phyloP scores from a whole-genome alignment of 2,888 invertebrate genomes.

The Fragum whitleyi region DNA sequence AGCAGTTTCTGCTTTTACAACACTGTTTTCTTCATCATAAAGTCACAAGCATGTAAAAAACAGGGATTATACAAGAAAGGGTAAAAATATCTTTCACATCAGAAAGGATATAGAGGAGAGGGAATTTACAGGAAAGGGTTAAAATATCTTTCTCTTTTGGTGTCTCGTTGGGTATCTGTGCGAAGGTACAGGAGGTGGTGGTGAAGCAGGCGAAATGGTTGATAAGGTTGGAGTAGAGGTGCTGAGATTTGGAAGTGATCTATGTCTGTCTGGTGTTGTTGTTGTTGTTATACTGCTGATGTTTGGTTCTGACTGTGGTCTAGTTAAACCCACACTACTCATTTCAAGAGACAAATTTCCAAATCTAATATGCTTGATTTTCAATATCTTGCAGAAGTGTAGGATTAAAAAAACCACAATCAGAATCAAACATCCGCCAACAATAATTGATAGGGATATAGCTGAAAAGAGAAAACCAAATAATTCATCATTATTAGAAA shows the following conservation, averaged over 20 bases:
- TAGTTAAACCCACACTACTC: neutral
- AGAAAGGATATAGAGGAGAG: no score
- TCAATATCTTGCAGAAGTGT: neutral
- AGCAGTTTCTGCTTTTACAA: no score
- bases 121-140: no score
- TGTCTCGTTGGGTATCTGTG: constrained; percentile 15
- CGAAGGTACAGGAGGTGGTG: neutral
- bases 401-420: no score
- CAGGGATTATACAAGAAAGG: no score
- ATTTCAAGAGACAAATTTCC: neutral
- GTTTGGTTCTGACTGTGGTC: neutral
- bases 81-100: no score
- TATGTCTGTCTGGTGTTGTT: neutral
- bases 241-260: neutral
- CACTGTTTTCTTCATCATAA: no score
- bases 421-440: no score
- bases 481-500: no score
- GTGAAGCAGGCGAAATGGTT: neutral
- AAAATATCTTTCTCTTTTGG: neutral
- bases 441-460: no score
- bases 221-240: neutral
- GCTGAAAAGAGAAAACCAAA: no score
- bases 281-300: neutral
- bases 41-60: no score
- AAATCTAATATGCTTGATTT: neutral